A percentile compares a stretch with the other conserved stretches of the same genome.
These are phyloP conservation scores for Zelleria hepariella DNA, from an alignment of 2,888 invertebrate genomes.

Conservation along the genomic window DNA sequence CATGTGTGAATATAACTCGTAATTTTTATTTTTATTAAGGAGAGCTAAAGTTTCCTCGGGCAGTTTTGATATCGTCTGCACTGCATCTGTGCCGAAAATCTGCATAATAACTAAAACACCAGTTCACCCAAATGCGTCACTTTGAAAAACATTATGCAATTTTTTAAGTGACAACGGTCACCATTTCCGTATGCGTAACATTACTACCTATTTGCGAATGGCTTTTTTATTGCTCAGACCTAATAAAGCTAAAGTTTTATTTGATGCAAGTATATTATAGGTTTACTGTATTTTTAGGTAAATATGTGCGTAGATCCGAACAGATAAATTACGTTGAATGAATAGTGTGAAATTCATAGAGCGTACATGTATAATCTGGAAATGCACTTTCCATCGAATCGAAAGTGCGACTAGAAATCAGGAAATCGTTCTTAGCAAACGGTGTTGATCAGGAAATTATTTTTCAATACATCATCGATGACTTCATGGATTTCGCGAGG, in stretches of 20 bases:
- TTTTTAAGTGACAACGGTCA: not conserved
- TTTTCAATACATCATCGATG: not conserved
- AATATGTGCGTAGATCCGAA: not conserved
- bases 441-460: not conserved
- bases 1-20: too few relatives aligned
- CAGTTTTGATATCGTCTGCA: not conserved
- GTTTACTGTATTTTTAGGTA: not conserved
- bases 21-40: too few relatives aligned
- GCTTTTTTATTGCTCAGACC: not conserved
- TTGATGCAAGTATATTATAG: not conserved
- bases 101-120: not conserved
- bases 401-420: not conserved
- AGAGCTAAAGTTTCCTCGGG: too few relatives aligned
- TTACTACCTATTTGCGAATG: not conserved
- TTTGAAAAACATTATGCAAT: not conserved
- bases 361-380: too few relatives aligned
- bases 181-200: not conserved
- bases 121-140: not conserved
- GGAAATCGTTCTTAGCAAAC: not conserved
- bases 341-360: not conserved
- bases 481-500: not conserved
- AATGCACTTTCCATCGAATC: not conserved
- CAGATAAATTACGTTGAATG: not conserved
- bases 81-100: not conserved
- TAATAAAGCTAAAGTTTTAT: not conserved